Evolutionary conservation across 2,797 vertebrate genomes (phyloP).

Genomic region (Antrozous pallidus): DNA sequence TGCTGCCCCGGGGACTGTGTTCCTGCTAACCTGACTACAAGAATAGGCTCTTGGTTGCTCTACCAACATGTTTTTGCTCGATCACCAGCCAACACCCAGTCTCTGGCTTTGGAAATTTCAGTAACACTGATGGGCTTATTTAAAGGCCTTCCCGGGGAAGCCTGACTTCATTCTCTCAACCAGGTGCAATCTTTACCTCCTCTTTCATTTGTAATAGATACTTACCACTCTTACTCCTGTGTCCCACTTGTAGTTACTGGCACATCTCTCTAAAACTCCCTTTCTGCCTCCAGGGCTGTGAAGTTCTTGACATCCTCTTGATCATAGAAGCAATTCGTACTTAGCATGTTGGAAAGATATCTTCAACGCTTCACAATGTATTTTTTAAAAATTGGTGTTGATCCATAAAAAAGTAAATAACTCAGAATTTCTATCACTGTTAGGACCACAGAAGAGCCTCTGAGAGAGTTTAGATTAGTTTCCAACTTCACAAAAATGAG

Average conservation of each 20-base stretch:
- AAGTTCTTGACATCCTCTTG: background rate
- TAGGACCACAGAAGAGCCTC: background rate
- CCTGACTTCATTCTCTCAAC: background rate
- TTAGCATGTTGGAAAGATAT: background rate
- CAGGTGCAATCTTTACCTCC: background rate
- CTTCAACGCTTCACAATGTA: background rate
- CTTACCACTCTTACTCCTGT: background rate
- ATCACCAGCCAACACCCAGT: background rate
- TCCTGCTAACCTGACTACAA: background rate
- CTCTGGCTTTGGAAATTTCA: background rate
- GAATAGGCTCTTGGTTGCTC: background rate
- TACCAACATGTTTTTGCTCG: background rate
- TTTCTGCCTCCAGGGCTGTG: background rate
- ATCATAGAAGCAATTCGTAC: background rate
- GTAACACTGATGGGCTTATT: background rate
- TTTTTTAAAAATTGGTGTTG: slow-evolving; percentile 16
- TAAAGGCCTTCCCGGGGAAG: background rate
- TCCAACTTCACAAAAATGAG: background rate
- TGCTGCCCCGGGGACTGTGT: background rate
- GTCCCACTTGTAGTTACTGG: background rate
- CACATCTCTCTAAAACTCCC: background rate
- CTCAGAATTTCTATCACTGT: background rate
- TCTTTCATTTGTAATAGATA: background rate
- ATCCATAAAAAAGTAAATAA: slow-evolving; percentile 2
- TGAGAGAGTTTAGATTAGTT: slow-evolving; percentile 6